Conservation (phyloP, 2,113 vertebrate species). For the Tetraodon nigroviridis region DNA sequence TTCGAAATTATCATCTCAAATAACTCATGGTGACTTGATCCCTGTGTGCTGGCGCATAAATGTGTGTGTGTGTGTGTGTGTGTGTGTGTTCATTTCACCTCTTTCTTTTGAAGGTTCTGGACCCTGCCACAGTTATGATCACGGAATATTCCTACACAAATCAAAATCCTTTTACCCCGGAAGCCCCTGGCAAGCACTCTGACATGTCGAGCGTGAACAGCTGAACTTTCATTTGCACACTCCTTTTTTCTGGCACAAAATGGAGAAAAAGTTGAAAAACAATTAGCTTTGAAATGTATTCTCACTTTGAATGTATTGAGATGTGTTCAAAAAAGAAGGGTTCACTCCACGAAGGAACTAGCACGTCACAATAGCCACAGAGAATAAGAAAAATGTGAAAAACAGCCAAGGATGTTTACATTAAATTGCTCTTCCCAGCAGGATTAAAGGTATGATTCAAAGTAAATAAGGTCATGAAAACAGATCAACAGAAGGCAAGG, state of each 20-base stretch:
- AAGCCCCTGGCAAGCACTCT: neutral
- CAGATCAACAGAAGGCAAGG: constrained; percentile 1
- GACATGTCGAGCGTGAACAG: constrained; percentile 13
- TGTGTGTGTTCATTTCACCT: neutral
- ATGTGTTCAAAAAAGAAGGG: constrained; percentile 49
- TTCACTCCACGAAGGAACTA: constrained; percentile 32
- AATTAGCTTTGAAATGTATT: constrained; percentile 66
- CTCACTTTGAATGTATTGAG: constrained; percentile 53
- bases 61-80: neutral
- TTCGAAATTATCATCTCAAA: constrained; percentile 1
- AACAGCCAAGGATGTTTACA: constrained; percentile 13
- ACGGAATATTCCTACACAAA: neutral
- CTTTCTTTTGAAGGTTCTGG: neutral
- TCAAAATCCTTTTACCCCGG: constrained; percentile 5
- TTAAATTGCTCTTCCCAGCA: constrained; percentile 19
- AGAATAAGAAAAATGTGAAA: constrained; percentile 12
- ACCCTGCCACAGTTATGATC: neutral
- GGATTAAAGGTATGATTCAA: constrained; percentile 27
- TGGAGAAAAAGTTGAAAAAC: constrained; percentile 42
- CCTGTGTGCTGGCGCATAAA: neutral
- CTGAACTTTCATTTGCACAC: constrained; percentile 32
- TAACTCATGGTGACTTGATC: neutral
- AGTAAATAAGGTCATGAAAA: constrained; percentile 24
- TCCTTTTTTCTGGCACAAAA: constrained; percentile 52
- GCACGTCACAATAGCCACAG: constrained; percentile 10